phyloP scores from a whole-genome alignment of 2,888 invertebrate genomes.

The Octonoba sinensis region DNA sequence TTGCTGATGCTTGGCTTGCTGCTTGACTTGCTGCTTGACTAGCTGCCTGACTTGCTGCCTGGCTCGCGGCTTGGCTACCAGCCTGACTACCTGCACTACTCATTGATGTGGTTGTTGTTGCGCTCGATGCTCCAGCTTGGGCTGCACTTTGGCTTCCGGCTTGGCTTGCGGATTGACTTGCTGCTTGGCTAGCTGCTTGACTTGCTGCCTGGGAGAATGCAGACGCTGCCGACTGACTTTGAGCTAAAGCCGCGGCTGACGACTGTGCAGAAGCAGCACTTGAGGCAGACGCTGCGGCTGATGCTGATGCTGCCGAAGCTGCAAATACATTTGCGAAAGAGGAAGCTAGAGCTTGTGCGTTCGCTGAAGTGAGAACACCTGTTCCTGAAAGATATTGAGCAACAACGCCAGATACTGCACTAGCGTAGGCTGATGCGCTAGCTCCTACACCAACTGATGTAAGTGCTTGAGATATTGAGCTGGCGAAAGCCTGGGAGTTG shows the following conservation, averaged over 20 bases:
- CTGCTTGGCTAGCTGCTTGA: not conserved
- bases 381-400: not conserved
- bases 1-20: not conserved
- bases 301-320: not conserved
- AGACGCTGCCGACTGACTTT: not conserved
- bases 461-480: constrained; percentile 8
- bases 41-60: not conserved
- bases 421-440: constrained; percentile 13
- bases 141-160: not conserved
- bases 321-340: constrained; percentile 1
- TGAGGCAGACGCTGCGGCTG: not conserved
- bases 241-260: constrained; percentile 8
- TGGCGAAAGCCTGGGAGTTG: constrained; percentile 8
- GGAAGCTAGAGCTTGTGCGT: constrained; percentile 15
- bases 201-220: not conserved
- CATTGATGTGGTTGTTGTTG: not conserved
- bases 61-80: not conserved
- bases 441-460: constrained; percentile 13
- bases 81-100: not conserved
- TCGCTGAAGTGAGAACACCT: not conserved
- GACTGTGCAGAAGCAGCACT: not conserved
- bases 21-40: not conserved
- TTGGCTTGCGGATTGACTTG: not conserved
- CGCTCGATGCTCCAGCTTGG: constrained; percentile 1
- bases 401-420: constrained; percentile 12